Evolutionary conservation across 2,888 invertebrate species (phyloP).

Genomic region (Apamea sordens): DNA sequence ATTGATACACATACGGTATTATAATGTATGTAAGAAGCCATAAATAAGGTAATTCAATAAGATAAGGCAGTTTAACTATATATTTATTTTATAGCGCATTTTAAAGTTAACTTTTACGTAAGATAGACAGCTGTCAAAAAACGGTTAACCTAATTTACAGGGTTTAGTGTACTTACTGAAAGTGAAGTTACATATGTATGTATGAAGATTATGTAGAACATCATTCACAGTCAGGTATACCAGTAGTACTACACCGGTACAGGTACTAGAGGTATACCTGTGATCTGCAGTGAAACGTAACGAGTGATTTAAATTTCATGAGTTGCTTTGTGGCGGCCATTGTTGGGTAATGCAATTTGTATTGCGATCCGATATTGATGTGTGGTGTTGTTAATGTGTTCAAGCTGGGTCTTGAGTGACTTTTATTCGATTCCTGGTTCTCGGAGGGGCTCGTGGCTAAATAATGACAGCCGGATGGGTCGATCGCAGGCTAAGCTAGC

Average conservation of each 20-base stretch:
- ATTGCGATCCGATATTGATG: constrained; percentile 10
- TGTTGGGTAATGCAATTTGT: constrained; percentile 59
- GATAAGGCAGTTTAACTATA: too few species aligned
- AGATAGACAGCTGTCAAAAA: too few species aligned
- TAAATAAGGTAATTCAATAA: too few species aligned
- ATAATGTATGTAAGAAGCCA: too few species aligned
- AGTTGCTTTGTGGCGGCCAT: constrained; percentile 70
- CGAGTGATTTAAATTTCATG: constrained; percentile 78
- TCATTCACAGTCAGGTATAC: constrained; percentile 25
- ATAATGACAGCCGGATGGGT: neutral
- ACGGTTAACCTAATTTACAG: too few species aligned
- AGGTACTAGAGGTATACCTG: constrained; percentile 10
- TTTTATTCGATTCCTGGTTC: neutral
- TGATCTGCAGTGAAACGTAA: constrained; percentile 72
- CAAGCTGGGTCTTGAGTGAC: neutral
- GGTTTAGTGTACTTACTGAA: neutral
- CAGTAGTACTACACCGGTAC: constrained; percentile 1
- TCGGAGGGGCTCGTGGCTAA: too few species aligned
- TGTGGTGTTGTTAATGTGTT: constrained; percentile 6
- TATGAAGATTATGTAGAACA: constrained; percentile 35
- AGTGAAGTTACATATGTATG: constrained; percentile 23
- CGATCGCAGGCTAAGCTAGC: neutral
- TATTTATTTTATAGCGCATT: too few species aligned
- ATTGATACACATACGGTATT: too few species aligned
- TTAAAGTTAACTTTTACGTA: too few species aligned